Conservation (phyloP, 2,888 invertebrate genomes). For the Sisyra nigra region DNA sequence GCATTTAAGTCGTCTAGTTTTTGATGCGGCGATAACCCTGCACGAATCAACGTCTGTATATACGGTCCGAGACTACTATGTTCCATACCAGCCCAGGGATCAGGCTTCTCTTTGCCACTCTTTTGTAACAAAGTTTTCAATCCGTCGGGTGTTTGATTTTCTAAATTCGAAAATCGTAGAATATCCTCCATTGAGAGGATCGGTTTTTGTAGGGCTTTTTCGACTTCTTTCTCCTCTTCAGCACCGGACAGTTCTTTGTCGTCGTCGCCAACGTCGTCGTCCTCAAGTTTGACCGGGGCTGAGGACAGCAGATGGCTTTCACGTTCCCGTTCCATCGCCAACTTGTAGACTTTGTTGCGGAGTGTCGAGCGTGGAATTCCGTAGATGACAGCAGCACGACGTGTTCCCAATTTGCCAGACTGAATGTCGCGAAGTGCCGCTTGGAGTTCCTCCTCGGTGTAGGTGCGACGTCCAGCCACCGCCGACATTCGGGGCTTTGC, state of each 20-base stretch:
- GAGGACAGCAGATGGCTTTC: constrained; percentile 37
- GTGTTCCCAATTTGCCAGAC: constrained; percentile 79
- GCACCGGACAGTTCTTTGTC: constrained; percentile 40
- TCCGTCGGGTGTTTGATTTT: constrained; percentile 31
- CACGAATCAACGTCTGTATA: constrained; percentile 32
- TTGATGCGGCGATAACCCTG: constrained; percentile 18
- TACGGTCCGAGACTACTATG: constrained; percentile 32
- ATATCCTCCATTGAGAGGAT: constrained; percentile 41
- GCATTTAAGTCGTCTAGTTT: constrained; percentile 24
- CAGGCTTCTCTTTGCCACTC: constrained; percentile 25
- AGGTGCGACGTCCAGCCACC: constrained; percentile 55
- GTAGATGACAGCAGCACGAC: constrained; percentile 88
- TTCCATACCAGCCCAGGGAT: constrained; percentile 29
- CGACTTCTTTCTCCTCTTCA: constrained; percentile 42
- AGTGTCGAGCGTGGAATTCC: constrained; percentile 93
- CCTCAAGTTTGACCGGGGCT: constrained; percentile 16
- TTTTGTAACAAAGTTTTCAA: constrained; percentile 33
- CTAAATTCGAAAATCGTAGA: constrained; percentile 34
- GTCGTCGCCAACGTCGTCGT: constrained; percentile 27
- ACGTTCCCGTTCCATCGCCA: constrained; percentile 52
- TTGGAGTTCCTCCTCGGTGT: constrained; percentile 91
- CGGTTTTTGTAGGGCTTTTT: constrained; percentile 37
- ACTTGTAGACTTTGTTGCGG: constrained; percentile 86
- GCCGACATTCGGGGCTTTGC: constrained; percentile 50
- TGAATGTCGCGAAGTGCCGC: constrained; percentile 90